phyloP scores from a whole-genome alignment of 1,140 invertebrate genomes.

The Chrysomallon squamiferum region DNA sequence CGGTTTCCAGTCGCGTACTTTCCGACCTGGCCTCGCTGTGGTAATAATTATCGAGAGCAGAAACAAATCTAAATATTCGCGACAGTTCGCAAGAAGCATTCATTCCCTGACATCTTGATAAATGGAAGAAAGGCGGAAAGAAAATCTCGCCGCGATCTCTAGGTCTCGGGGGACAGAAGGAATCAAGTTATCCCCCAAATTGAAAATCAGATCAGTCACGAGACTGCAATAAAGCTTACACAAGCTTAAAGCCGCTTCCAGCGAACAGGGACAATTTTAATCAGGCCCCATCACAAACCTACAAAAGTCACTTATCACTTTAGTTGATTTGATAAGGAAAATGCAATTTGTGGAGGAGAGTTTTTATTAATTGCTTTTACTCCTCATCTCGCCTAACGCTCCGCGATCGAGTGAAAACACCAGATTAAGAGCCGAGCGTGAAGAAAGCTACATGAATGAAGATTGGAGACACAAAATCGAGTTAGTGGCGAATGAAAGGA shows the following conservation, averaged over 20 bases:
- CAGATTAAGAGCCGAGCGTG: constrained; percentile 2
- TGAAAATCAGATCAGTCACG: constrained; percentile 40
- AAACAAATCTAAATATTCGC: constrained; percentile 1
- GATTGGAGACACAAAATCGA: constrained; percentile 21
- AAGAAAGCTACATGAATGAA: constrained; percentile 16
- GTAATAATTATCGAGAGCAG: background rate
- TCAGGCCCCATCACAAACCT: constrained; percentile 16
- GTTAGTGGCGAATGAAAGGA: constrained; percentile 20
- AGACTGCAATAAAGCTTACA: constrained; percentile 24
- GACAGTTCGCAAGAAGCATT: background rate
- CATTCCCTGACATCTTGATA: constrained; percentile 9
- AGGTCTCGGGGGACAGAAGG: background rate
- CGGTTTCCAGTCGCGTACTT: background rate
- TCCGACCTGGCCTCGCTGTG: background rate
- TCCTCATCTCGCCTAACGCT: constrained; percentile 9
- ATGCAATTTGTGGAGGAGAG: constrained; percentile 16
- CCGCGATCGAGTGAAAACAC: constrained; percentile 3
- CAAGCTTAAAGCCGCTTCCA: constrained; percentile 7
- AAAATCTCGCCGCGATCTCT: background rate
- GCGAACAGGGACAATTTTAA: constrained; percentile 1
- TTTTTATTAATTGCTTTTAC: constrained; percentile 26
- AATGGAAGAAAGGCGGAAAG: constrained; percentile 12
- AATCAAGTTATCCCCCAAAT: constrained; percentile 38
- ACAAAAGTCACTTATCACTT: constrained; percentile 41
- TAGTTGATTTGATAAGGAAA: constrained; percentile 18